phyloP scores from a whole-genome alignment of 2,113 vertebrate species.

The Coptodon bakossiorum region DNA sequence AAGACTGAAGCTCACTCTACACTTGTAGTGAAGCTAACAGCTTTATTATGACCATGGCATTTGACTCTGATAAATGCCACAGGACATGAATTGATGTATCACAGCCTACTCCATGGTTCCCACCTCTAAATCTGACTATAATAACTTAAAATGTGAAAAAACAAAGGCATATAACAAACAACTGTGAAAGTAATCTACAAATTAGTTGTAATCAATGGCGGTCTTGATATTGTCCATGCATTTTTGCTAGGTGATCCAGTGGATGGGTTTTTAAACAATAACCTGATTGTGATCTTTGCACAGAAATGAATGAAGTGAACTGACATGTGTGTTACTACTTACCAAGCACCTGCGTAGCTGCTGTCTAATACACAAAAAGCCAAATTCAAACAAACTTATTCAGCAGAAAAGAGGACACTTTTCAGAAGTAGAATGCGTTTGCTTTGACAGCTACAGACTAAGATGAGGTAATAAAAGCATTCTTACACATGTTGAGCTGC shows the following conservation, averaged over 20 bases:
- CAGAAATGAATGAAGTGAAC: background rate
- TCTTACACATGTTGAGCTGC: conserved; percentile 98
- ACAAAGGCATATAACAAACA: background rate
- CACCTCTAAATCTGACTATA: background rate
- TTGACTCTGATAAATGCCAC: background rate
- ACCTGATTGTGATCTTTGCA: background rate
- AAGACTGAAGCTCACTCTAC: background rate
- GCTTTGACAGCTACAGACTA: background rate
- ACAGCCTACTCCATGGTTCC: background rate
- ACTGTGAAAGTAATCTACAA: background rate
- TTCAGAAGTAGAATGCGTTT: background rate
- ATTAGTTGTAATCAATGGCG: background rate
- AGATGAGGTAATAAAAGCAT: background rate
- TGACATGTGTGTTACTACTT: background rate
- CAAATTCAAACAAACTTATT: background rate
- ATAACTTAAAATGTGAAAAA: background rate
- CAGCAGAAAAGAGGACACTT: background rate
- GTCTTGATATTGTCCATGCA: background rate
- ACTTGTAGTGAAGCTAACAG: background rate
- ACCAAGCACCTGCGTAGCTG: background rate
- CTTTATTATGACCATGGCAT: background rate
- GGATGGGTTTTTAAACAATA: background rate
- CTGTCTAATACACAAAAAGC: background rate
- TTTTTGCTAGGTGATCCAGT: background rate
- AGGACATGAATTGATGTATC: background rate